Evolutionary conservation across 1,140 invertebrate genomes (phyloP).

Genomic region (Pachypeltis micranthus): DNA sequence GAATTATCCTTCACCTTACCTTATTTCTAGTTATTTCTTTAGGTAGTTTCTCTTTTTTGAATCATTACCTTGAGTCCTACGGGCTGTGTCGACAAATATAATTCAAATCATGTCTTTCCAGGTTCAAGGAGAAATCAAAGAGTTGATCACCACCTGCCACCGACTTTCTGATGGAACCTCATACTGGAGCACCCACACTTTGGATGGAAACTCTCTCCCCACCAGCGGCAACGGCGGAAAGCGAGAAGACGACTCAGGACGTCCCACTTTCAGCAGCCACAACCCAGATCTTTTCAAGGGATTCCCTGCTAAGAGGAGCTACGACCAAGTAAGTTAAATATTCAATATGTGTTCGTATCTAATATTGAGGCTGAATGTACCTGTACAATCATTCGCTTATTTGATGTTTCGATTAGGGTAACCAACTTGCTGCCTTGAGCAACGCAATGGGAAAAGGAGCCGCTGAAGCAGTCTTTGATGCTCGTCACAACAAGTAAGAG

Average conservation of each 20-base stretch:
- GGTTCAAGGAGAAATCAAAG: neutral
- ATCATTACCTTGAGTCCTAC: too few relatives aligned
- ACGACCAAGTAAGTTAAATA: neutral
- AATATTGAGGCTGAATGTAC: too few relatives aligned
- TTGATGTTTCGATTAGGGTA: neutral
- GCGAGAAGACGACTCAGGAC: neutral
- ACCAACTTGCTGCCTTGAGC: neutral
- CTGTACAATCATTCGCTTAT: too few relatives aligned
- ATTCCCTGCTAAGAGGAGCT: neutral
- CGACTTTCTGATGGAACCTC: neutral
- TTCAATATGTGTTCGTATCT: too few relatives aligned
- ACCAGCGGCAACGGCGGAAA: neutral
- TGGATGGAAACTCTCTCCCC: neutral
- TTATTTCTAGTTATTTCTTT: too few relatives aligned
- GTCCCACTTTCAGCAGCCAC: neutral
- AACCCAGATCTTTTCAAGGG: neutral
- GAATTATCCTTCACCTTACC: too few relatives aligned
- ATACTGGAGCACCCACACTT: neutral
- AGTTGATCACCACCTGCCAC: neutral
- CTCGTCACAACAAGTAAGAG: too few relatives aligned
- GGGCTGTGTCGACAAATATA: too few relatives aligned
- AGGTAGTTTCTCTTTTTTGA: too few relatives aligned
- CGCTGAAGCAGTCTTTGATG: neutral
- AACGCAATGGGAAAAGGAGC: neutral
- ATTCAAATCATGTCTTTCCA: too few relatives aligned